Conservation (phyloP, 2,888 invertebrate genomes). For the Mythimna albipuncta region DNA sequence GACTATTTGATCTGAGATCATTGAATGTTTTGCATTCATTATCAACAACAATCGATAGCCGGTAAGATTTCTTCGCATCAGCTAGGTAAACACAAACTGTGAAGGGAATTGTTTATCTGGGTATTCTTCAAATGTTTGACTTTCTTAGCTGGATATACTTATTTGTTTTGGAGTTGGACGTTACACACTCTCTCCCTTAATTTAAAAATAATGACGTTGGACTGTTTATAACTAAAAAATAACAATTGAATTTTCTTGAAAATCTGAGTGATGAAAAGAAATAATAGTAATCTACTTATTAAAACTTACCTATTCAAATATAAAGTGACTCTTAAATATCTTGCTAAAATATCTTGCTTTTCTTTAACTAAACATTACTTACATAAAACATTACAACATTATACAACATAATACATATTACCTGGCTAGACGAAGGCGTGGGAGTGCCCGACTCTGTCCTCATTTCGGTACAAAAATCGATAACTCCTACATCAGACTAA, state of each 20-base stretch:
- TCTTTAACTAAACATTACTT: background rate
- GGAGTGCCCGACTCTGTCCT: constrained; percentile 68
- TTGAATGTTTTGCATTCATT: constrained; percentile 57
- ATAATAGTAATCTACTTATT: no score
- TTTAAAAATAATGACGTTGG: background rate
- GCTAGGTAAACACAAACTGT: constrained; percentile 20
- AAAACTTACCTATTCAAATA: background rate
- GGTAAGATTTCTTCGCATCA: background rate
- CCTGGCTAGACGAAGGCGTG: constrained; percentile 22
- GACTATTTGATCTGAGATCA: constrained; percentile 49
- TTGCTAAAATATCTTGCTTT: background rate
- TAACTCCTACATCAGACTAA: constrained; percentile 41
- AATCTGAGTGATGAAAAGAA: no score
- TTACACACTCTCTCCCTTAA: no score
- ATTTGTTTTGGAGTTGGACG: background rate
- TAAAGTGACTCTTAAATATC: background rate
- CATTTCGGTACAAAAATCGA: constrained; percentile 66
- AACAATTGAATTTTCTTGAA: background rate
- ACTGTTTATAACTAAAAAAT: background rate
- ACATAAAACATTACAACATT: constrained; percentile 16
- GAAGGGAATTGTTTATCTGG: constrained; percentile 15
- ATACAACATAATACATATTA: constrained; percentile 13
- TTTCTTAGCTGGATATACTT: background rate
- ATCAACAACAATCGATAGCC: constrained; percentile 6
- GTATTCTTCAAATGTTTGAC: constrained; percentile 27